Evolutionary conservation across 2,113 vertebrate species (phyloP).

Genomic region (Xiphorhynchus elegans): DNA sequence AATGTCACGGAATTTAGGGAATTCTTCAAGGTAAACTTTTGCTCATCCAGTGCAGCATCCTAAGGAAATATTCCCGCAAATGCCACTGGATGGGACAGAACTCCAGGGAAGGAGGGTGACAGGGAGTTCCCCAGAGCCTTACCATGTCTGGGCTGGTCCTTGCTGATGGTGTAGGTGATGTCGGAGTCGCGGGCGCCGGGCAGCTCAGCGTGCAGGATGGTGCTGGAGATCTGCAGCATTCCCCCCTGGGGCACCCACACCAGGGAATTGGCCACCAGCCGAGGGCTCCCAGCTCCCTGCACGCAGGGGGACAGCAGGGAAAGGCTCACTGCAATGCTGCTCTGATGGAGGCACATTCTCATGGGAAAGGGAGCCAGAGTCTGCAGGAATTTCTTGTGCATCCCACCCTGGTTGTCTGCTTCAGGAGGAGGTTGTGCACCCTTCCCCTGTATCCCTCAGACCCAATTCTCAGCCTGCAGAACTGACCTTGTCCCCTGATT

Average conservation of each 20-base stretch:
- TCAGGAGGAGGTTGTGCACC: not conserved
- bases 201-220: conserved; percentile 78
- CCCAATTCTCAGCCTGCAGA: not conserved
- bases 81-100: not conserved
- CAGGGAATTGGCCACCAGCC: conserved; percentile 74
- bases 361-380: not conserved
- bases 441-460: not conserved
- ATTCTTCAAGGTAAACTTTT: not conserved
- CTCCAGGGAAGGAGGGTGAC: not conserved
- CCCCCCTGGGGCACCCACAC: conserved; percentile 95
- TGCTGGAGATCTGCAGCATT: conserved; percentile 87
- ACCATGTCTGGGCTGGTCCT: conserved; percentile 84
- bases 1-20: not conserved
- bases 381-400: not conserved
- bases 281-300: conserved; percentile 74
- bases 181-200: conserved; percentile 75
- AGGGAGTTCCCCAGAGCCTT: not conserved
- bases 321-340: not conserved
- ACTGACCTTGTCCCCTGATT: not conserved
- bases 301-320: not conserved
- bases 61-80: not conserved
- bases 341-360: not conserved
- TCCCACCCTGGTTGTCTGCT: not conserved
- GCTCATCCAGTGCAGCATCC: not conserved
- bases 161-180: conserved; percentile 84